These are phyloP conservation scores for Gambusia yucatana DNA, from an alignment of 2,797 vertebrate species.

Conservation along the genomic window DNA sequence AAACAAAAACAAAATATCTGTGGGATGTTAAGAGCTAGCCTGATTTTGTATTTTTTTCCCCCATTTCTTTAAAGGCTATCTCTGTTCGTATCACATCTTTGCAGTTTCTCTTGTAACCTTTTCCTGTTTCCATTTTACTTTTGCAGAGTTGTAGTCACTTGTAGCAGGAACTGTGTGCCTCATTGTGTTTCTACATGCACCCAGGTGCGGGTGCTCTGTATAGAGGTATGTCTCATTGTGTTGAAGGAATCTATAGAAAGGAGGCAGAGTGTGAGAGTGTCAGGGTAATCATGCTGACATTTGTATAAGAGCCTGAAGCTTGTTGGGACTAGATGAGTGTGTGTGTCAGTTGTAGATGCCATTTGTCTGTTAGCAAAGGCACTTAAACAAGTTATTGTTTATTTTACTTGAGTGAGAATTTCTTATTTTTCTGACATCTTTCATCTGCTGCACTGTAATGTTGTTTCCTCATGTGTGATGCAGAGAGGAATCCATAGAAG, in stretches of 20 bases:
- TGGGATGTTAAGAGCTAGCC: constrained; percentile 5
- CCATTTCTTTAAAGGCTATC: background rate
- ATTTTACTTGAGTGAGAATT: constrained; percentile 4
- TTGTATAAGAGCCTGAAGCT: constrained; percentile 38
- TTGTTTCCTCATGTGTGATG: background rate
- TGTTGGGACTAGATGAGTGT: constrained; percentile 46
- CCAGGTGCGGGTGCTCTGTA: constrained; percentile 33
- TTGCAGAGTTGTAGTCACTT: constrained; percentile 11
- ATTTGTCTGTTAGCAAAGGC: constrained; percentile 70
- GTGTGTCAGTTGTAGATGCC: constrained; percentile 22
- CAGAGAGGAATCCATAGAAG: background rate
- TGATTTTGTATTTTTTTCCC: constrained; percentile 18
- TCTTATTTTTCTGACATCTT: background rate
- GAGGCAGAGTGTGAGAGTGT: constrained; percentile 68
- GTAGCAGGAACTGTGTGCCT: background rate
- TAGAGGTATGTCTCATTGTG: constrained; percentile 42
- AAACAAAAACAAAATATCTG: background rate
- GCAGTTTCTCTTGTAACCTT: background rate
- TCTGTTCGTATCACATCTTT: constrained; percentile 5
- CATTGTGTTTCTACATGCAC: constrained; percentile 12
- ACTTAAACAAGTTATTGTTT: constrained; percentile 50
- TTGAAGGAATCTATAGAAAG: constrained; percentile 69
- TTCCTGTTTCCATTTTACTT: background rate
- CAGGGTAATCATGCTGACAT: constrained; percentile 60
- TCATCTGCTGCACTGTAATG: background rate